Percentiles rank a stretch among this genome's conserved stretches.
phyloP scores from a whole-genome alignment of 2,113 vertebrate species.

The Tetrax tetrax region DNA sequence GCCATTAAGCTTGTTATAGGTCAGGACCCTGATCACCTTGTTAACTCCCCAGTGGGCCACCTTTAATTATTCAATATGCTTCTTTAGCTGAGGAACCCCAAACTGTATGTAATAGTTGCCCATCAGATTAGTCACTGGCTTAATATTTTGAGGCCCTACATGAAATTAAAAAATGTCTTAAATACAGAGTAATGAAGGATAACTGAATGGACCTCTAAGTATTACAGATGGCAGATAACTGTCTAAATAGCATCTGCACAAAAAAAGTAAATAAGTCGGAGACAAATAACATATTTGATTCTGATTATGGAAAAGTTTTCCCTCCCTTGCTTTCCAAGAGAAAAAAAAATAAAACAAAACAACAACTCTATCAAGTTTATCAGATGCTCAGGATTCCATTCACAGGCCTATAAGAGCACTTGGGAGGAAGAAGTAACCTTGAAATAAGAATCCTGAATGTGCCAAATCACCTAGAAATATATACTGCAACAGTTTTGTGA shows the following conservation, averaged over 20 bases:
- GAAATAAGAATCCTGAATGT: not conserved
- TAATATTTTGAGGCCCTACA: not conserved
- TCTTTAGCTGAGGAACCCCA: not conserved
- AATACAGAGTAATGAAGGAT: not conserved
- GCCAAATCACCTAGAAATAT: not conserved
- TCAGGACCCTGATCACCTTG: not conserved
- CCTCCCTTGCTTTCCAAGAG: not conserved
- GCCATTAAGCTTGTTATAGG: too few relatives aligned
- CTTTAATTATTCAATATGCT: not conserved
- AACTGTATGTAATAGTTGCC: accelerated
- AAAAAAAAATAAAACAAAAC: not conserved
- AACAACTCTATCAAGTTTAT: not conserved
- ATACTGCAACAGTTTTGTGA: not conserved
- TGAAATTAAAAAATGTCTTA: not conserved
- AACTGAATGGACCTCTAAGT: not conserved
- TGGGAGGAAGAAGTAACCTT: not conserved
- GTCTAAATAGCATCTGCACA: not conserved
- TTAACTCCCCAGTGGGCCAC: not conserved
- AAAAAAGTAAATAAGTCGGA: not conserved
- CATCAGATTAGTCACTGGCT: not conserved
- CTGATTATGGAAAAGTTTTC: not conserved
- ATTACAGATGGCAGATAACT: not conserved
- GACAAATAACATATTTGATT: not conserved
- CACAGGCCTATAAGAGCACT: not conserved
- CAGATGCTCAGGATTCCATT: not conserved